Evolutionary conservation across 30 jellyfish, hydroid and myxozoan genomes (phyloP).

Genomic region (Clytia hemisphaerica): DNA sequence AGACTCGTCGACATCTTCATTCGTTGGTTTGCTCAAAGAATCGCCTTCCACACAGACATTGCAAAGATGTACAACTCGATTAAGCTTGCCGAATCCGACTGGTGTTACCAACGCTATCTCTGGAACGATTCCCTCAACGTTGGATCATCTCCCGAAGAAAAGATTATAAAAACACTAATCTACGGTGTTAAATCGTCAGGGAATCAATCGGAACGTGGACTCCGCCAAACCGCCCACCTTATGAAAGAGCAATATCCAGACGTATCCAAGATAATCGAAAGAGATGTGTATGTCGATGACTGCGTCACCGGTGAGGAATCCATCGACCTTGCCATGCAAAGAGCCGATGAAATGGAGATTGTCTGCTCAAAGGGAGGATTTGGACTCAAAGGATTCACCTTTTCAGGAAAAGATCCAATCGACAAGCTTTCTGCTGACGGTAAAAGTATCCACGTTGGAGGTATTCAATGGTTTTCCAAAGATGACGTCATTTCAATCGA

Average conservation of each 20-base stretch:
- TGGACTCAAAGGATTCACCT: too few species aligned
- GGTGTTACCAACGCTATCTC: constrained; percentile 4
- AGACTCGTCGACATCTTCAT: too few species aligned
- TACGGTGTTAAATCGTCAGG: too few species aligned
- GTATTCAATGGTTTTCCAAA: too few species aligned
- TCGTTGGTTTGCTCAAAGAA: too few species aligned
- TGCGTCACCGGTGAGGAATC: neutral
- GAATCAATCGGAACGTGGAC: neutral
- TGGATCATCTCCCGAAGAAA: neutral
- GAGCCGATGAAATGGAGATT: neutral
- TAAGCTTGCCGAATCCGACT: too few species aligned
- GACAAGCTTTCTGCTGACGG: too few species aligned
- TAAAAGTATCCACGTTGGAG: too few species aligned
- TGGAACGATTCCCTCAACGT: constrained; percentile 9
- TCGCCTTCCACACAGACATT: constrained; percentile 3
- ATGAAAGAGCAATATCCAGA: neutral
- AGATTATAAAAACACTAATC: too few species aligned
- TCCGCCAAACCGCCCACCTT: neutral
- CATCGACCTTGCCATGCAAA: neutral
- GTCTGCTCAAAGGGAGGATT: neutral
- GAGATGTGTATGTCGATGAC: constrained; percentile 5
- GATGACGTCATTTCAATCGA: too few species aligned
- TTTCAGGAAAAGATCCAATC: too few species aligned
- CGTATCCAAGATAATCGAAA: neutral
- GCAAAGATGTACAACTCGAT: constrained; percentile 7